phyloP scores from a whole-genome alignment of 1,140 invertebrate species.

The Drosophila fuyamai region DNA sequence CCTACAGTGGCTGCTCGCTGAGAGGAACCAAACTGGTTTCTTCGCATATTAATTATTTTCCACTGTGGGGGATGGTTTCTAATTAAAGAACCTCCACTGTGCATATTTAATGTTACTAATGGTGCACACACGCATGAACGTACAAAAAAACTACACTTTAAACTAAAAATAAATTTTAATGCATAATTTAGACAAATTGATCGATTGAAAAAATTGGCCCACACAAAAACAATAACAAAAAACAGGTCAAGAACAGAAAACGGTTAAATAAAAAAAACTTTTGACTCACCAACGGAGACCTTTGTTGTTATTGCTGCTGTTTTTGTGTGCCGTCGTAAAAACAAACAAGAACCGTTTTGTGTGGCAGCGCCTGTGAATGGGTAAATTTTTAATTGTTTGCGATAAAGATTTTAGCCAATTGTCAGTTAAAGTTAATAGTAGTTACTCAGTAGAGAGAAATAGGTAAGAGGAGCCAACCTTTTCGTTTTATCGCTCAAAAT shows the following conservation, averaged over 20 bases:
- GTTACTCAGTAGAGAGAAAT: conserved; percentile 17
- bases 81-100: conserved; percentile 40
- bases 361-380: conserved; percentile 29
- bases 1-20: conserved; percentile 43
- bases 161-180: conserved; percentile 37
- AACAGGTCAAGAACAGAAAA: conserved; percentile 45
- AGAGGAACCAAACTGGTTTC: conserved; percentile 43
- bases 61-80: conserved; percentile 32
- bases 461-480: conserved; percentile 21
- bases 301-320: conserved; percentile 23
- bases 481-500: conserved; percentile 47
- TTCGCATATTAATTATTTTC: not conserved
- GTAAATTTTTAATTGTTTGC: conserved; percentile 13
- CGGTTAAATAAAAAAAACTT: conserved; percentile 41
- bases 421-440: conserved; percentile 10
- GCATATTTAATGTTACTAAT: conserved; percentile 18
- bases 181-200: conserved; percentile 40
- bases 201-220: conserved; percentile 31
- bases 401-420: conserved; percentile 35
- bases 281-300: conserved; percentile 35
- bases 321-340: conserved; percentile 29
- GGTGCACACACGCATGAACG: conserved; percentile 9
- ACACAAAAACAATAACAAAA: conserved; percentile 21
- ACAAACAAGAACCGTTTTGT: conserved; percentile 22
- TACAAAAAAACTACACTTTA: conserved; percentile 29